Conservation (phyloP, 2,797 vertebrate species). For the Intellagama lesueurii region DNA sequence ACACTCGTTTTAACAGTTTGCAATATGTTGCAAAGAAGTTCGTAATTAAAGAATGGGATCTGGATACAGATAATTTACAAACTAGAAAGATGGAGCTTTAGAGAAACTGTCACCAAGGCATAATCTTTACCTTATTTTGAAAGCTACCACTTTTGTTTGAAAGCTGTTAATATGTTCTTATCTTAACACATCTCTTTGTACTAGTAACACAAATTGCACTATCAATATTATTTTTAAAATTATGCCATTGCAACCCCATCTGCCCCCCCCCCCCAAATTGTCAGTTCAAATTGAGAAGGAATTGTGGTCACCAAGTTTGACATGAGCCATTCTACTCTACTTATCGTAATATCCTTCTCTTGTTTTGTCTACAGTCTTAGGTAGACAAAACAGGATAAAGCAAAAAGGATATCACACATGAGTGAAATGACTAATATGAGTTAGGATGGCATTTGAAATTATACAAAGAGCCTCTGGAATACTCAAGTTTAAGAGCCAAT, state of each 20-base stretch:
- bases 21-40: constrained; percentile 4
- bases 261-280: not conserved
- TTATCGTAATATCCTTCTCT: constrained; percentile 24
- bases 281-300: not conserved
- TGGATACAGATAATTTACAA: not conserved
- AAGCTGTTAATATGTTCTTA: not conserved
- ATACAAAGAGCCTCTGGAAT: not conserved
- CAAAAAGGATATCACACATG: constrained; percentile 28
- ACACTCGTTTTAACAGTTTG: not conserved
- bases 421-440: constrained; percentile 17
- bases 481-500: not conserved
- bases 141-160: not conserved
- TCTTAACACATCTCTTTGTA: not conserved
- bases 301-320: constrained; percentile 12
- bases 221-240: not conserved
- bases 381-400: constrained; percentile 49
- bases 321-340: constrained; percentile 3
- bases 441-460: not conserved
- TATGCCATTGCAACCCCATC: not conserved
- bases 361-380: constrained; percentile 50
- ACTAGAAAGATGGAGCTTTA: not conserved
- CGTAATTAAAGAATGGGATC: not conserved
- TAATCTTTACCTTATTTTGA: not conserved
- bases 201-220: not conserved
- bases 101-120: not conserved